Conservation (phyloP, 2,888 invertebrate genomes). For the Empis stercorea region DNA sequence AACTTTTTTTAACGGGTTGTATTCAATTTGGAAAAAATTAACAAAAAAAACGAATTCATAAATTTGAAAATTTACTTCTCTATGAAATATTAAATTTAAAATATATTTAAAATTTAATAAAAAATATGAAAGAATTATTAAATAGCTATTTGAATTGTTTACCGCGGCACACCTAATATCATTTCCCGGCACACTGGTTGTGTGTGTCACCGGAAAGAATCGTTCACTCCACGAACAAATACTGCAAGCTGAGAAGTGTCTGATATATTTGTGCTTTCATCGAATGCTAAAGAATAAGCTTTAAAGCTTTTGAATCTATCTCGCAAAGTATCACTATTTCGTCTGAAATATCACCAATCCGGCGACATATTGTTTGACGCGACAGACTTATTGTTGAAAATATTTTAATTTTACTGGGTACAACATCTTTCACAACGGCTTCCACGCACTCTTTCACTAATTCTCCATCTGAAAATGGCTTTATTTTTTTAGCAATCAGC, state of each 20-base stretch:
- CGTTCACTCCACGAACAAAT: slow-evolving; percentile 5
- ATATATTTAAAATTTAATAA: too few species aligned
- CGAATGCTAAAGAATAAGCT: slow-evolving; percentile 5
- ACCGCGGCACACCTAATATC: too few species aligned
- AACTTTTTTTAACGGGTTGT: too few species aligned
- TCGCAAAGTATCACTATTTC: neutral
- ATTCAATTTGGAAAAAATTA: too few species aligned
- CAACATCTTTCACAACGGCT: slow-evolving; percentile 6
- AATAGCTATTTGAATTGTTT: too few species aligned
- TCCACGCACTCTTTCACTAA: slow-evolving; percentile 3
- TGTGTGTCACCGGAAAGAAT: slow-evolving; percentile 6
- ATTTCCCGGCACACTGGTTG: too few species aligned
- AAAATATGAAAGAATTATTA: too few species aligned
- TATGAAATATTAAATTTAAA: too few species aligned
- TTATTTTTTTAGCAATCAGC: slow-evolving; percentile 3
- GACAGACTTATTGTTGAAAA: slow-evolving; percentile 6
- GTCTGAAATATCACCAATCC: slow-evolving; percentile 1
- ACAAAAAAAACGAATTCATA: too few species aligned
- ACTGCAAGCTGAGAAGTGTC: slow-evolving; percentile 5
- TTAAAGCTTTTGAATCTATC: neutral
- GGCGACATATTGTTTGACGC: slow-evolving; percentile 4
- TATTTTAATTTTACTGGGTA: slow-evolving; percentile 4
- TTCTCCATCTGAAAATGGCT: slow-evolving; percentile 6
- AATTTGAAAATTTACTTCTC: too few species aligned
- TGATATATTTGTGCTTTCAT: slow-evolving; percentile 9